phyloP scores from a whole-genome alignment of 2,797 vertebrate species.

The Myotis findleyi region DNA sequence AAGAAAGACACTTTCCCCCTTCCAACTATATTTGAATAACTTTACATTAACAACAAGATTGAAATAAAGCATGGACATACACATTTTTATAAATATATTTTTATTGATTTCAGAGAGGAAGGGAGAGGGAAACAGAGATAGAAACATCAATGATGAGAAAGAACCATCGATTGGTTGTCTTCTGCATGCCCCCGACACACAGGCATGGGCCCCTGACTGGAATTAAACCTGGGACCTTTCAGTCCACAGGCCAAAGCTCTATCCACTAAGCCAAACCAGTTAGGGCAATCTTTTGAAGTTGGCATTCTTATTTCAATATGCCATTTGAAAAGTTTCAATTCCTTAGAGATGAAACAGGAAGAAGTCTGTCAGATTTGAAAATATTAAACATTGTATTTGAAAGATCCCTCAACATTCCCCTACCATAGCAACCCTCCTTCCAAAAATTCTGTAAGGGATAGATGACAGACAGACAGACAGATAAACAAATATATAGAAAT shows the following conservation, averaged over 20 bases:
- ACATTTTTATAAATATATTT: background rate
- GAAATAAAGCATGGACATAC: background rate
- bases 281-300: background rate
- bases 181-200: too few species aligned
- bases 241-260: too few species aligned
- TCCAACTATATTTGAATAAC: background rate
- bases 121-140: too few species aligned
- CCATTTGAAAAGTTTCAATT: background rate
- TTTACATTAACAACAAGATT: background rate
- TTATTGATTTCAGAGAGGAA: too few species aligned
- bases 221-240: too few species aligned
- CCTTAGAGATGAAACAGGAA: background rate
- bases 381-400: background rate
- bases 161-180: too few species aligned
- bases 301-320: background rate
- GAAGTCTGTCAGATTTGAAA: background rate
- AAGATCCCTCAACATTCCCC: background rate
- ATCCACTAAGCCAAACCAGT: too few species aligned
- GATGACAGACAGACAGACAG: background rate
- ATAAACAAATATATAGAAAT: background rate
- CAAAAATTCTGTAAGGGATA: background rate
- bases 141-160: too few species aligned
- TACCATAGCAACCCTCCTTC: background rate
- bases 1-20: background rate
- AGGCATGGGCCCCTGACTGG: rapidly evolving